Evolutionary conservation across 1,140 invertebrate species (phyloP).

Genomic region (Camponotus floridanus): DNA sequence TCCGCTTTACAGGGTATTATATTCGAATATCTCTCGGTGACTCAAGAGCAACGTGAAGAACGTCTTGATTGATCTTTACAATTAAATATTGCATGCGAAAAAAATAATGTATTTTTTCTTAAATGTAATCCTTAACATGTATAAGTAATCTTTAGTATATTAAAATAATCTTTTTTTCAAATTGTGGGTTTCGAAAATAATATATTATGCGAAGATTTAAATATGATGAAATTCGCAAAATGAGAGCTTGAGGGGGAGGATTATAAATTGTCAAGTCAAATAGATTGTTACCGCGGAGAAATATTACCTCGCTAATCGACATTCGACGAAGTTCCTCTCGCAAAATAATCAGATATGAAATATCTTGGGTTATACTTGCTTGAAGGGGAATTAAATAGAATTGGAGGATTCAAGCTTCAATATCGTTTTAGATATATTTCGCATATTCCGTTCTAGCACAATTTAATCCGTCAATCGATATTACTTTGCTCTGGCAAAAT

Average conservation of each 20-base stretch:
- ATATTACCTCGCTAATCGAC: constrained; percentile 41
- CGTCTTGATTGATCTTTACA: neutral
- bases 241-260: neutral
- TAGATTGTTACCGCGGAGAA: constrained; percentile 28
- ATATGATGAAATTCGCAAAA: neutral
- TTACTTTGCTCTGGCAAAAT: constrained; percentile 9
- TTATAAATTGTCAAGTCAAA: neutral
- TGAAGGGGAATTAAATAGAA: constrained; percentile 68
- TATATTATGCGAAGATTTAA: neutral
- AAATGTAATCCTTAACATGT: too few relatives aligned
- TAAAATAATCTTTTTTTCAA: too few relatives aligned
- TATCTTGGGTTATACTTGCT: constrained; percentile 67
- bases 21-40: neutral
- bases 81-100: neutral
- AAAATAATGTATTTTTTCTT: neutral
- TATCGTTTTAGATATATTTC: constrained; percentile 55
- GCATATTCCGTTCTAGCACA: constrained; percentile 65
- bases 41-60: neutral
- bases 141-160: too few relatives aligned
- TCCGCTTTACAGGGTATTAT: neutral
- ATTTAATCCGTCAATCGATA: constrained; percentile 73
- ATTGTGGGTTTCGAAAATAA: too few relatives aligned
- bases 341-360: constrained; percentile 54
- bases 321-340: constrained; percentile 11
- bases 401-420: constrained; percentile 45